Evolutionary conservation across 2,797 vertebrate genomes (phyloP).

Genomic region (Triplophysa bombifrons): DNA sequence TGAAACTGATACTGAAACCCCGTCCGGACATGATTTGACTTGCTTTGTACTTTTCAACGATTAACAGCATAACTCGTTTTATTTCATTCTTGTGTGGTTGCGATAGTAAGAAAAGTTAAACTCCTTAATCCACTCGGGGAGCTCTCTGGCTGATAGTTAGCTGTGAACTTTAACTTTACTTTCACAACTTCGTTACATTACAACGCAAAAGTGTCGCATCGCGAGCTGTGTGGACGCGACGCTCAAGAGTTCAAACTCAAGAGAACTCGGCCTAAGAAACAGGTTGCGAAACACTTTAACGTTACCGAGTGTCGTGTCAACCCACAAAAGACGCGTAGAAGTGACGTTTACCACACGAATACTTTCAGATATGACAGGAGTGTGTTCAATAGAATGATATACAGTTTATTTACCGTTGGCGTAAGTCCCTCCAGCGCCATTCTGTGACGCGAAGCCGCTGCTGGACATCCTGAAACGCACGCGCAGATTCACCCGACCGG

Average conservation of each 20-base stretch:
- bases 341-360: no score
- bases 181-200: background rate
- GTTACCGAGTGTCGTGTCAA: no score
- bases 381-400: background rate
- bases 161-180: background rate
- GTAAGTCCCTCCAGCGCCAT: constrained; percentile 79
- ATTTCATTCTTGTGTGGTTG: no score
- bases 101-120: no score
- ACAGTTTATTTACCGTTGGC: constrained; percentile 82
- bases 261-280: background rate
- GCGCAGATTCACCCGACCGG: constrained; percentile 41
- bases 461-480: constrained; percentile 77
- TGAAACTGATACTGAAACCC: no score
- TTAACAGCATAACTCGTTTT: no score
- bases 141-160: background rate
- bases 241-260: background rate
- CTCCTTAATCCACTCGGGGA: no score
- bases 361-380: background rate
- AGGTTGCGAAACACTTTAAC: background rate
- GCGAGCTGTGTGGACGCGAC: background rate
- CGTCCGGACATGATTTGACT: no score
- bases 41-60: no score
- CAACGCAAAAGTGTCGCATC: no score
- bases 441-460: constrained; percentile 78
- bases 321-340: background rate